Base-by-base conservation (phyloP, 2,797 vertebrate genomes). In the Chaunax sp. region DNA sequence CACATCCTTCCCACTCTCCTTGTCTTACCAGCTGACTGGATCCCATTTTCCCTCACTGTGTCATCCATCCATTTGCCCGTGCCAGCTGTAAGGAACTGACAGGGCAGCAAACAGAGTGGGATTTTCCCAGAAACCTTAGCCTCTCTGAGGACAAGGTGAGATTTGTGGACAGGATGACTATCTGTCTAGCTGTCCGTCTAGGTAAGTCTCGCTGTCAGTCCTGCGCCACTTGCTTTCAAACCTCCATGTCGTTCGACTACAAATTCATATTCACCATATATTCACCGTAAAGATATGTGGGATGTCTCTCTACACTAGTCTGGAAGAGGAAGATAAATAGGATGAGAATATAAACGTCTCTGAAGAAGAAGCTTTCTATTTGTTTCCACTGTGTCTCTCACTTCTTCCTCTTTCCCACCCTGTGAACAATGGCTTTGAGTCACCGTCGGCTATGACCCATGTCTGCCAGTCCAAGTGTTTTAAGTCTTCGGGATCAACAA, bases 91-190 rank as follows among this genome's bases (percentile, higher is more conserved):
- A 51, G 62, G 41, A 86, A 78, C 65, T 75, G 86, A 88, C 85
- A 77, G 81, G 69, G 76, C 60, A 78, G 65, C 68, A 54, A 57
- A 81, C 11, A 16, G 44, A 82, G 50, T 72, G 82, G 89, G 90
- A 83, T 81, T 91, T 92, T 90, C 90, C 90, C 88, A 90, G 91
- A 86, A 92, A 92, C 87, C 22, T 72, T 64, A 91, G 77, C 70
- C 87, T 87, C 87, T 87, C 83, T 3, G 58, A 88, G 83, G 87
- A 87, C 77, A 81, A 88, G 84, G 83, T 87, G 82, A 85, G 80
- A 82, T 72, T 77, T 75, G 85, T 58, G 33, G 68, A 80, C 76
- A 64, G 83, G 74, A 78, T 87, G 87, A 85, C 68, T 90, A 80
- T 91, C 87, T 90, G 86, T 91, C 89, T 90, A 66, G 54, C 78